Evolutionary conservation across 2,888 invertebrate species (phyloP), one percentile per base, ranked within the genome.

Genomic region (Corbicula japonica): DNA sequence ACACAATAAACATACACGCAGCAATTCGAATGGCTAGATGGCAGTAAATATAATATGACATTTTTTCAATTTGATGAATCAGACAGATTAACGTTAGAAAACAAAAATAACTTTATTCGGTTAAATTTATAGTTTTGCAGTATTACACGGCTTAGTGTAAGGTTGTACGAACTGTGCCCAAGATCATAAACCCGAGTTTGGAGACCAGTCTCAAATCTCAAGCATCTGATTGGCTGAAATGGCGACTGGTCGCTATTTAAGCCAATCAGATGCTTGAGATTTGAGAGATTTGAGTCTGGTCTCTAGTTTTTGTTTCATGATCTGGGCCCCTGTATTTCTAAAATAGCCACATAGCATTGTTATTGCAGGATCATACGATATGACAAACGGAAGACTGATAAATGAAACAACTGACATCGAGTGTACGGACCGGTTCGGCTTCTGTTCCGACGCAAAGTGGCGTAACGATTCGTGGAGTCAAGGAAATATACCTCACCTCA

Each of bases 361-460:
- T 12, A 28, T 1, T 46, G 23, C 41, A 66, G 56, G 73, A 0
- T 52, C 71, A 10, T 76, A 76, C 50, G 28, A 61, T 21, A 4
- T 12, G n/a, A 8, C 26, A 2, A 72, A 32, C 30, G 77, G 68
- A 1, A 0, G 1, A 1, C 35, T 77, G n/a, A 15, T 48, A 0
- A 38, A 50, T 30, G 23, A 50, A 23, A 66, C 65, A 2, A 26
- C 23, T 8, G 72, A 77, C 46, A 62, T 77, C n/a, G 5, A 12
- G 2, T 77, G 77, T 46, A 35, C 34, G 2, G 83, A 72, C 26
- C 23, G 26, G 1, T 63, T 69, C 5, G 46, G 50, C 21, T 83
- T 48, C 34, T 83, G 83, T 56, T 68, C 70, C 1, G n/a, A 35
- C 6, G 58, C 52, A 12, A 15, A 21, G 12, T 83, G 83, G 80